These are phyloP conservation scores for Arothron firmamentum DNA, from an alignment of 2,113 vertebrate species.

Conservation along the genomic window DNA sequence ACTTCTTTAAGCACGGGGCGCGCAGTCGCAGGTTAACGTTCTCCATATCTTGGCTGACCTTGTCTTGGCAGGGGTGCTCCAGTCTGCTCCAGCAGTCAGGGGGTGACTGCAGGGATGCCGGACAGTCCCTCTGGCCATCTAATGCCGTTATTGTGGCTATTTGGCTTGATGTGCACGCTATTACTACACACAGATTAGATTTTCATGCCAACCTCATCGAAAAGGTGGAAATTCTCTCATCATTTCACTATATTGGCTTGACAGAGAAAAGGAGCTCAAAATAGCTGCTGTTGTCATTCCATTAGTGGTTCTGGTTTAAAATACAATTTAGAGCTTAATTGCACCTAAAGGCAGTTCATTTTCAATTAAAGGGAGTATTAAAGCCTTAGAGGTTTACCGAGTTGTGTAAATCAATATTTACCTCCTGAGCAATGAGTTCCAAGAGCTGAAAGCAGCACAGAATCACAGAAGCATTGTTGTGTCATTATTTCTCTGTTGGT, in stretches of 20 bases:
- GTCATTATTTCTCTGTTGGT: conserved; percentile 2
- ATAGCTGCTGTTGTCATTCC: background rate
- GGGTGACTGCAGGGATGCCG: no score
- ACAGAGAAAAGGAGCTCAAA: background rate
- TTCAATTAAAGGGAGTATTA: background rate
- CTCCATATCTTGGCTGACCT: no score
- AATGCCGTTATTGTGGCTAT: no score
- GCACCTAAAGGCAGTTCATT: background rate
- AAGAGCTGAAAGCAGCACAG: conserved; percentile 16
- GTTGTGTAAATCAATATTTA: conserved; percentile 40
- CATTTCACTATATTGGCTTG: background rate
- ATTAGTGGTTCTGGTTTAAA: background rate
- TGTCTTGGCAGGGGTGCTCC: no score
- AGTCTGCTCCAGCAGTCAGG: no score
- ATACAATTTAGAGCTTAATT: background rate
- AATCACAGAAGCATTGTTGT: conserved; percentile 4
- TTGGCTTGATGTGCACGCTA: no score
- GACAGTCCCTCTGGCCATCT: no score
- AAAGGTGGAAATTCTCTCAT: no score
- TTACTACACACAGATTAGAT: no score
- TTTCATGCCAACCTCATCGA: no score
- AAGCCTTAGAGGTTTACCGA: conserved; percentile 17
- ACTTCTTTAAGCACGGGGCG: no score
- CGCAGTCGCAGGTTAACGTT: no score
- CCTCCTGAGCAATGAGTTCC: conserved; percentile 28